Conservation (phyloP, 2,113 vertebrate genomes). For the Labrus mixtus region DNA sequence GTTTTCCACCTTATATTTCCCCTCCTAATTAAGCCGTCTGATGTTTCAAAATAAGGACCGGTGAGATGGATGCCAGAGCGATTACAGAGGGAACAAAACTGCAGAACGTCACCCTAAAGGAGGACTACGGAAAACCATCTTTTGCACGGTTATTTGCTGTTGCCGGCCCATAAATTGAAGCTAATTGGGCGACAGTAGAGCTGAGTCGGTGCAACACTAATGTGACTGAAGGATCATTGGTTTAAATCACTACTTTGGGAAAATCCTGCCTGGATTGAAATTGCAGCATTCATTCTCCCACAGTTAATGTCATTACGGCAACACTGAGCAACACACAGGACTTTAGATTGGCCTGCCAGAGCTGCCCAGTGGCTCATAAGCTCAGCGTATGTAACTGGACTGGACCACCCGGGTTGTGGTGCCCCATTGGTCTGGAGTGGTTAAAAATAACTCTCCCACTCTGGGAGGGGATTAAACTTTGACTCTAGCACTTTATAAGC, state of each 20-base stretch:
- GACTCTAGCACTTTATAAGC: background rate
- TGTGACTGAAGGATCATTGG: slow-evolving; percentile 57
- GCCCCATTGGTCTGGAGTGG: background rate
- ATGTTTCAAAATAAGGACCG: background rate
- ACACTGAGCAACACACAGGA: slow-evolving; percentile 8
- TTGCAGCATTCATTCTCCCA: slow-evolving; percentile 38
- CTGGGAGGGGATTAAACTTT: background rate
- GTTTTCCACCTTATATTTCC: background rate
- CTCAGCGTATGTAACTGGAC: background rate
- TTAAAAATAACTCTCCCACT: slow-evolving; percentile 1
- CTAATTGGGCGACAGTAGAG: slow-evolving; percentile 63
- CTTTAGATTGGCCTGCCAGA: slow-evolving; percentile 5
- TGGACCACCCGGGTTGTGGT: slow-evolving; percentile 8
- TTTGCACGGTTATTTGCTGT: slow-evolving; percentile 46
- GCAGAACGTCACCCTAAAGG: slow-evolving; percentile 17
- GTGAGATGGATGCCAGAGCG: background rate
- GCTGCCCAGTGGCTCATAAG: slow-evolving; percentile 27
- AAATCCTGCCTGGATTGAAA: slow-evolving; percentile 44
- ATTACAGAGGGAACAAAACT: background rate
- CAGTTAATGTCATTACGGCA: slow-evolving; percentile 43
- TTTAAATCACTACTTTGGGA: slow-evolving; percentile 57
- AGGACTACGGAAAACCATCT: slow-evolving; percentile 9
- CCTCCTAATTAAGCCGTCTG: slow-evolving; percentile 33
- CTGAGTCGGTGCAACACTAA: slow-evolving; percentile 54
- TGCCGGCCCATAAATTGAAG: slow-evolving; percentile 60